These are phyloP conservation scores for Ranitomeya imitator DNA, from an alignment of 2,113 vertebrate species.

Conservation along the genomic window DNA sequence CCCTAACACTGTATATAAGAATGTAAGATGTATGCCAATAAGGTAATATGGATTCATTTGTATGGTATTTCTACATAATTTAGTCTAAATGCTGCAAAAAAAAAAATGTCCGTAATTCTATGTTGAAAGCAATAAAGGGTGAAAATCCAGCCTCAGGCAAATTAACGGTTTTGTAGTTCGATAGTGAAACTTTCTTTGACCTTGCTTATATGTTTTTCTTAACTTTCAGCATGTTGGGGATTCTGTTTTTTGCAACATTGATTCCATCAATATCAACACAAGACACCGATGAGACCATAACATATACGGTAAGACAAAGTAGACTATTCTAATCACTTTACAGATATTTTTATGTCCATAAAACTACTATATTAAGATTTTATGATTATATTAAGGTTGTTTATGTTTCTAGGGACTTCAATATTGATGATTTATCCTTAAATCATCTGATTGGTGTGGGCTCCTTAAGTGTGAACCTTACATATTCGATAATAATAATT, in stretches of 20 bases:
- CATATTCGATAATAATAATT: too few relatives aligned
- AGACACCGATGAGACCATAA: slow-evolving; percentile 89
- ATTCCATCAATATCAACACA: slow-evolving; percentile 81
- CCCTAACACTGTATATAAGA: too few relatives aligned
- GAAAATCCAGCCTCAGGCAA: background rate
- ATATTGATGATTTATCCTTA: too few relatives aligned
- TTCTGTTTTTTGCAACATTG: slow-evolving; percentile 81
- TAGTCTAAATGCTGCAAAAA: background rate
- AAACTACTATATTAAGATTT: too few relatives aligned
- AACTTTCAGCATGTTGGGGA: slow-evolving; percentile 84
- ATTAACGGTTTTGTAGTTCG: background rate
- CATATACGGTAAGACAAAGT: slow-evolving; percentile 84
- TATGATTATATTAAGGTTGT: too few relatives aligned
- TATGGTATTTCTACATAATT: background rate
- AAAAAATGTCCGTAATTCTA: background rate
- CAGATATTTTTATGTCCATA: background rate
- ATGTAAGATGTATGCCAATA: background rate
- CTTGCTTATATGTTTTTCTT: slow-evolving; percentile 62
- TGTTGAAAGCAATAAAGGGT: background rate
- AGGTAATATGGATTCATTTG: background rate
- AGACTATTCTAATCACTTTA: background rate
- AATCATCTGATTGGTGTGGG: too few relatives aligned
- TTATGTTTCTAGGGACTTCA: too few relatives aligned
- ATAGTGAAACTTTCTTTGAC: background rate
- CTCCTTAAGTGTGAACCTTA: too few relatives aligned